Evolutionary conservation across 2,797 vertebrate genomes (phyloP).

Genomic region (Gadopsis marmoratus): DNA sequence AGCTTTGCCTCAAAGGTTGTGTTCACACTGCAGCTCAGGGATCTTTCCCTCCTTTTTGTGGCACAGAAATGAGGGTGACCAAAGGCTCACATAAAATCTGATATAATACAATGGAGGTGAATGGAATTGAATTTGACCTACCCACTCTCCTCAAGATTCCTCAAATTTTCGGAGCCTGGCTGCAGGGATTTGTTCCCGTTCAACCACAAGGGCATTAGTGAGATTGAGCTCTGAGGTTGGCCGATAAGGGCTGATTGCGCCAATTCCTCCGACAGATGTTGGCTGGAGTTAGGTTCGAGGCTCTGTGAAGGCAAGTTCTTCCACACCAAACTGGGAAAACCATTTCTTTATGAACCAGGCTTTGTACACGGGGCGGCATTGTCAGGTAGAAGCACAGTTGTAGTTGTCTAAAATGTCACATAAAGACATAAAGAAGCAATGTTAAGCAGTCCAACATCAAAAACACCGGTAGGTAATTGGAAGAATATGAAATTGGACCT

Average conservation of each 20-base stretch:
- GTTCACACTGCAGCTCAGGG: constrained; percentile 15
- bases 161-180: too few species aligned
- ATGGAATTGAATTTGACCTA: not conserved
- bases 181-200: too few species aligned
- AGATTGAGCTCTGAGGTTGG: too few species aligned
- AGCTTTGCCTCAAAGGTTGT: constrained; percentile 49
- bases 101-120: not conserved
- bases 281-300: too few species aligned
- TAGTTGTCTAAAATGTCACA: not conserved
- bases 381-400: not conserved
- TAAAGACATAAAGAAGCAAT: too few species aligned
- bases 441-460: not conserved
- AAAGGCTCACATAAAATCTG: constrained; percentile 26
- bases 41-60: constrained; percentile 13
- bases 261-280: too few species aligned
- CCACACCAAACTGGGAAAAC: too few species aligned
- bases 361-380: not conserved
- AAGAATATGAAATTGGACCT: not conserved
- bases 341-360: not conserved
- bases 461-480: not conserved
- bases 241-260: too few species aligned
- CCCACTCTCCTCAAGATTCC: too few species aligned
- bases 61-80: constrained; percentile 24
- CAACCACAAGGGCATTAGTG: too few species aligned
- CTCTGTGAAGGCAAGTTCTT: not conserved